These are phyloP conservation scores for Taxidea taxus DNA, from an alignment of 2,113 vertebrate genomes.

Conservation along the genomic window DNA sequence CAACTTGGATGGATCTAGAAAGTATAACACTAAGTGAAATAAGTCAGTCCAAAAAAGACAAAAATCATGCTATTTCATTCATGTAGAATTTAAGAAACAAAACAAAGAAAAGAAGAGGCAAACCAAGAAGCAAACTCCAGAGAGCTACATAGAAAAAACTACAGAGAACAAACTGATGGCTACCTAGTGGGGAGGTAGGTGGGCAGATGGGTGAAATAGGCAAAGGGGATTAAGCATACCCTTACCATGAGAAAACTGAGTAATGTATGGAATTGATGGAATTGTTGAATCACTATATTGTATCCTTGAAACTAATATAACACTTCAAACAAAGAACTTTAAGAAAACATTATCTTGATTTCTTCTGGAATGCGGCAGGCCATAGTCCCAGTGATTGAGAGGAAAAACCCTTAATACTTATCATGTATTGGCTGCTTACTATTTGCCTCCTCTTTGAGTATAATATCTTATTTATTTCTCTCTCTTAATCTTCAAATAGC, in stretches of 20 bases:
- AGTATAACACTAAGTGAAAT: neutral
- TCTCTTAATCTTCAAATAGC: neutral
- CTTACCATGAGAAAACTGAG: neutral
- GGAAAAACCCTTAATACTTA: neutral
- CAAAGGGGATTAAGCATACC: neutral
- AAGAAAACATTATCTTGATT: neutral
- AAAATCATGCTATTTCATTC: neutral
- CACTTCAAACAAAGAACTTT: neutral
- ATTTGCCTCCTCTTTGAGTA: neutral
- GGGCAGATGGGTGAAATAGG: neutral
- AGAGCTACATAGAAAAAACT: too few relatives aligned
- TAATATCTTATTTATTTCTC: neutral
- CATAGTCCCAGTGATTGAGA: neutral
- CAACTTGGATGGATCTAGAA: neutral
- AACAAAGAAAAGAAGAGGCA: neutral
- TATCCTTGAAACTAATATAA: neutral
- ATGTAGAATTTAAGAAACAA: neutral
- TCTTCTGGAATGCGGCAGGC: neutral
- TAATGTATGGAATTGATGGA: neutral
- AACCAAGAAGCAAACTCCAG: neutral
- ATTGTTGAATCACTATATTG: neutral
- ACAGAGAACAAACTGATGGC: neutral
- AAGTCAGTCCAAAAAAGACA: neutral
- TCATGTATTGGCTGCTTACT: neutral
- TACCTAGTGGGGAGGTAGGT: neutral